Percentiles rank a stretch among this genome's conserved stretches.
phyloP scores from a whole-genome alignment of 2,888 invertebrate species.

The Dryobota labecula region DNA sequence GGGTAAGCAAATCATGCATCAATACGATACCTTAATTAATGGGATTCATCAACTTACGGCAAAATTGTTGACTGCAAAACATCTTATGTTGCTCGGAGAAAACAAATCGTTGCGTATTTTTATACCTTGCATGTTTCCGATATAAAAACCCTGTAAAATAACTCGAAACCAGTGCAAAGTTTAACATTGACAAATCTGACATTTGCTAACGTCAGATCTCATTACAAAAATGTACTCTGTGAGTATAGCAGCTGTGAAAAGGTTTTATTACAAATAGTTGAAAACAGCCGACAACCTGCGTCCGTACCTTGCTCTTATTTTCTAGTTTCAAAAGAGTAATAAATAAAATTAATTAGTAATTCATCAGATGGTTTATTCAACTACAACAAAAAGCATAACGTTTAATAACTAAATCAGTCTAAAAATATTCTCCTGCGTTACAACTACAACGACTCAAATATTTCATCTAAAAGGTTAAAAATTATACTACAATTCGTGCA shows the following conservation, averaged over 20 bases:
- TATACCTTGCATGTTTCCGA: conserved; percentile 56
- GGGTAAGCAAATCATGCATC: neutral
- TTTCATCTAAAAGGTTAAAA: conserved; percentile 84
- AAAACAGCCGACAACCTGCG: neutral
- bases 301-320: neutral
- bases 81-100: conserved; percentile 69
- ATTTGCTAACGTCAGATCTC: conserved; percentile 3
- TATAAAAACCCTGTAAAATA: conserved; percentile 45
- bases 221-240: too few species aligned
- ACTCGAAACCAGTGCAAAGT: conserved; percentile 33
- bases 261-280: neutral
- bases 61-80: conserved; percentile 70
- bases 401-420: conserved; percentile 90
- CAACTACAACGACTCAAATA: conserved; percentile 85
- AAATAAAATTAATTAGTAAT: conserved; percentile 66
- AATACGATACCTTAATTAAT: neutral
- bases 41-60: conserved; percentile 68
- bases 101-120: conserved; percentile 67
- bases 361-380: conserved; percentile 88
- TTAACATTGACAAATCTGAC: neutral
- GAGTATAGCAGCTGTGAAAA: too few species aligned
- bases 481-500: conserved; percentile 74
- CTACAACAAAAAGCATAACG: conserved; percentile 90
- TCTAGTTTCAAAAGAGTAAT: neutral
- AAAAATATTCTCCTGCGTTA: conserved; percentile 88